Evolutionary conservation across 1,140 invertebrate species (phyloP).

Genomic region (Heterodera carotae): DNA sequence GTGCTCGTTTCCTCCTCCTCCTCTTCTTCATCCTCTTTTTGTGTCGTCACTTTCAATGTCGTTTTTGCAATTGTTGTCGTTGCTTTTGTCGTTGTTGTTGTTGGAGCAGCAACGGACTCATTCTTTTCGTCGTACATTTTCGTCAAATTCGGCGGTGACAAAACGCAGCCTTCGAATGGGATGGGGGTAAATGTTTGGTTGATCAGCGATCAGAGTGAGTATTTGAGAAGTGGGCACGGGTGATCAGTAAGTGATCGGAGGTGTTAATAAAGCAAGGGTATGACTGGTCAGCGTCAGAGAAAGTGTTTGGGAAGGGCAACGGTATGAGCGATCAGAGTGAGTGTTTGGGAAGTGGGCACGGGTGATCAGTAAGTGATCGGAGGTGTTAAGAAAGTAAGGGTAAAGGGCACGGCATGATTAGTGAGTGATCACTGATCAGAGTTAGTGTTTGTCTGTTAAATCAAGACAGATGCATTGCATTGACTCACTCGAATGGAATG

Average conservation of each 20-base stretch:
- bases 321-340: neutral
- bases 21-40: neutral
- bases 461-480: no score
- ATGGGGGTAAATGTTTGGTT: neutral
- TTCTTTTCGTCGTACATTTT: neutral
- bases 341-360: neutral
- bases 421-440: no score
- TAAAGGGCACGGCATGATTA: no score
- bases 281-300: neutral
- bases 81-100: no score
- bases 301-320: no score
- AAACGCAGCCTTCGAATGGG: neutral
- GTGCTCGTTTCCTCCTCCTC: neutral
- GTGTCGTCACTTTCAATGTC: neutral
- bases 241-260: no score
- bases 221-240: no score
- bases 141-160: neutral
- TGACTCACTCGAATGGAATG: constrained; percentile 17
- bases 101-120: no score
- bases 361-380: no score
- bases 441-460: neutral
- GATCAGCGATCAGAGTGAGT: neutral
- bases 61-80: no score
- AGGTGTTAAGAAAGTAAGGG: no score
- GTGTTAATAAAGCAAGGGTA: no score